phyloP scores from a whole-genome alignment of 2,888 invertebrate genomes.

The Sipha maydis region DNA sequence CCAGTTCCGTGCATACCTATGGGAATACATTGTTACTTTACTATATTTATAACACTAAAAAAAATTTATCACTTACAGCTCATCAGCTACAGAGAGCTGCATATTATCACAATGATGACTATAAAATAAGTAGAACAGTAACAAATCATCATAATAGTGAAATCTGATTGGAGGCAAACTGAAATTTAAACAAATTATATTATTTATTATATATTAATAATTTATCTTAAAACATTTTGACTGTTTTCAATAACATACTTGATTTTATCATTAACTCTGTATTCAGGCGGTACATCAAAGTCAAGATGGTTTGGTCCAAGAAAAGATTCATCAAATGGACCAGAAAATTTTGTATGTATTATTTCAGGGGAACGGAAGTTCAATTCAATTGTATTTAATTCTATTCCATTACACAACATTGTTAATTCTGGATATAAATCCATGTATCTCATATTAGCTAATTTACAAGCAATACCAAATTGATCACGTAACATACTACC shows the following conservation, averaged over 20 bases:
- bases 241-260: slow-evolving; percentile 69
- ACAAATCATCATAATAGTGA: slow-evolving; percentile 97
- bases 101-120: slow-evolving; percentile 97
- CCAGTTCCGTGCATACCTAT: slow-evolving; percentile 97
- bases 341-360: slow-evolving; percentile 97
- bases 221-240: not conserved
- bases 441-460: slow-evolving; percentile 97
- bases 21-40: slow-evolving; percentile 63
- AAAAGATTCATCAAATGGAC: slow-evolving; percentile 97
- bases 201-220: slow-evolving; percentile 54
- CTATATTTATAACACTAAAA: not conserved
- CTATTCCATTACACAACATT: slow-evolving; percentile 95
- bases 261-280: slow-evolving; percentile 96
- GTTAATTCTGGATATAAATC: slow-evolving; percentile 97
- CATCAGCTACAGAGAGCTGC: slow-evolving; percentile 95
- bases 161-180: slow-evolving; percentile 91
- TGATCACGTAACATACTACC: slow-evolving; percentile 98
- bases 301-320: slow-evolving; percentile 99
- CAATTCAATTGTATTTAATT: slow-evolving; percentile 95
- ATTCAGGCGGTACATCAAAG: slow-evolving; percentile 97
- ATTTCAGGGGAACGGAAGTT: slow-evolving; percentile 98
- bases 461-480: slow-evolving; percentile 97
- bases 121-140: slow-evolving; percentile 97
- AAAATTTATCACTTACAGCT: slow-evolving; percentile 79
- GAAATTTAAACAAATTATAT: slow-evolving; percentile 66